Evolutionary conservation across 1,140 invertebrate species (phyloP).

Genomic region (Ceratina calcarata): DNA sequence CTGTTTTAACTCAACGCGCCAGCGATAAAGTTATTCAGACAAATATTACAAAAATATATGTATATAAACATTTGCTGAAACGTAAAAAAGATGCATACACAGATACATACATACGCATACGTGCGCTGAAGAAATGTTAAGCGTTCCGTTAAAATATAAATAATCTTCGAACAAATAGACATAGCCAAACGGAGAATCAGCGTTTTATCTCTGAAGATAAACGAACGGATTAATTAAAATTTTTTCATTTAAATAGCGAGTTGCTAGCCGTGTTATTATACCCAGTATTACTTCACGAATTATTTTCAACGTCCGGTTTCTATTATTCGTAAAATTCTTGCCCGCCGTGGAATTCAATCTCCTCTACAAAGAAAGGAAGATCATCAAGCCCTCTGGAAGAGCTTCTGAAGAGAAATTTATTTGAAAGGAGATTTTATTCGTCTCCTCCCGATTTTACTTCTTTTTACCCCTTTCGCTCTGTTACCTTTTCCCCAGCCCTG

Average conservation of each 20-base stretch:
- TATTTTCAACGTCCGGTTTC: constrained; percentile 21
- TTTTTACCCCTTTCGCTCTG: neutral
- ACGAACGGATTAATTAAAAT: constrained; percentile 35
- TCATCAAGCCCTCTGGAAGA: constrained; percentile 25
- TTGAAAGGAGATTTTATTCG: constrained; percentile 39
- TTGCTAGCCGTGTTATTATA: constrained; percentile 6
- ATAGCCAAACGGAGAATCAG: neutral
- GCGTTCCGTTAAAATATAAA: constrained; percentile 25
- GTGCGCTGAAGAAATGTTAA: neutral
- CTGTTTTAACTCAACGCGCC: constrained; percentile 47
- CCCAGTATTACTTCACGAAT: constrained; percentile 24
- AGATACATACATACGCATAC: neutral
- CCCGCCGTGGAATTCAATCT: constrained; percentile 31
- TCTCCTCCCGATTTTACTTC: neutral
- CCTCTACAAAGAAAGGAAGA: constrained; percentile 20
- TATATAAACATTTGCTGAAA: constrained; percentile 31
- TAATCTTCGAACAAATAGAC: constrained; percentile 13
- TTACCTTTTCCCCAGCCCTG: neutral
- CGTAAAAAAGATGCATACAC: neutral
- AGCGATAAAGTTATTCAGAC: constrained; percentile 41
- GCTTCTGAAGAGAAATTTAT: constrained; percentile 35
- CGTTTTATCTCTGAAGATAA: constrained; percentile 2
- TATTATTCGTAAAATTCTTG: constrained; percentile 41
- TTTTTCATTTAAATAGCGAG: constrained; percentile 9
- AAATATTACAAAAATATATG: constrained; percentile 1